phyloP scores from a whole-genome alignment of 2,113 vertebrate genomes.

The Pungitius pungitius region DNA sequence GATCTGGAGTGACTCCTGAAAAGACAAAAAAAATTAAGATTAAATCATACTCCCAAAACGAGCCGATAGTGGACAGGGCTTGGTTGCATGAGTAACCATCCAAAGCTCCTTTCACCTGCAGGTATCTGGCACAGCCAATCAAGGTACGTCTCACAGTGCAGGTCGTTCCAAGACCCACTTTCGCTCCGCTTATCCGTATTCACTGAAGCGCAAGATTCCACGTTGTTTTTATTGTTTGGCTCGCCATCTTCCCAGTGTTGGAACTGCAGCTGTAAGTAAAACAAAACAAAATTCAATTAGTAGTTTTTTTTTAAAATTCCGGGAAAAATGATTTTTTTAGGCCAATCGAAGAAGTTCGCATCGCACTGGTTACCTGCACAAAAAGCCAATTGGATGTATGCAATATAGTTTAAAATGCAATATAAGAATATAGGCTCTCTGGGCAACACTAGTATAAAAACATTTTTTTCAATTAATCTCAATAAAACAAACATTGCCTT shows the following conservation, averaged over 20 bases:
- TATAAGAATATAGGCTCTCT: not conserved
- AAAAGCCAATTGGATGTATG: not conserved
- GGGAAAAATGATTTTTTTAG: not conserved
- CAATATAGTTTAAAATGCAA: not conserved
- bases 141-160: conserved; percentile 81
- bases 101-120: conserved; percentile 79
- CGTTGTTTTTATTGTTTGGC: conserved; percentile 87
- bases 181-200: not conserved
- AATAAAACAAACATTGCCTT: not conserved
- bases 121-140: conserved; percentile 87
- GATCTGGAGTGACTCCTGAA: conserved; percentile 79
- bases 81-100: not conserved
- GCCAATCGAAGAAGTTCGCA: not conserved
- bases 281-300: conserved; percentile 1
- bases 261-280: conserved; percentile 80
- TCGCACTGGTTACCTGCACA: not conserved
- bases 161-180: conserved; percentile 82
- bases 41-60: not conserved
- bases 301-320: not conserved
- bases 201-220: conserved; percentile 85
- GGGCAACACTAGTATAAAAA: not conserved
- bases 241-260: conserved; percentile 87
- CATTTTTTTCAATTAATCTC: no score
- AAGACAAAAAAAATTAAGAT: conserved; percentile 41
- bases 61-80: not conserved